These are phyloP conservation scores for Orcinus orca DNA, from an alignment of 2,113 vertebrate species.

Conservation along the genomic window DNA sequence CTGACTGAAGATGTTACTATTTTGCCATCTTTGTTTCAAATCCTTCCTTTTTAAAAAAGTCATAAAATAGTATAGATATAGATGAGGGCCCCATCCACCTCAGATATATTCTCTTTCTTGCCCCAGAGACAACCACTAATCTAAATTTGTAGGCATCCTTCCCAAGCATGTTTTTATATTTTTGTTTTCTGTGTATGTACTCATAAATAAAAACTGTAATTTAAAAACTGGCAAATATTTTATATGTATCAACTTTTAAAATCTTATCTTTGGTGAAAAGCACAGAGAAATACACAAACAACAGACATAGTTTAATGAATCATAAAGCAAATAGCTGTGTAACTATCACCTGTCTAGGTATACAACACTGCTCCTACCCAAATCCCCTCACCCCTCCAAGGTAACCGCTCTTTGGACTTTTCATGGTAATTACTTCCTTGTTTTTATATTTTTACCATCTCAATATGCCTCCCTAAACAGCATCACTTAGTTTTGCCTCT, in stretches of 20 bases:
- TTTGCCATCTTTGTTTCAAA: background rate
- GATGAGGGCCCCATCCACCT: background rate
- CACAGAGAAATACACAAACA: background rate
- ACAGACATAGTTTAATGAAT: background rate
- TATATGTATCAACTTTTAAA: background rate
- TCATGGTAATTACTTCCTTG: background rate
- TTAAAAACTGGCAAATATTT: background rate
- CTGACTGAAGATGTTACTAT: background rate
- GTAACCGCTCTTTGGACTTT: background rate
- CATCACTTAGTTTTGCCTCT: background rate
- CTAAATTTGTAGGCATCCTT: background rate
- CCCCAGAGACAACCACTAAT: background rate
- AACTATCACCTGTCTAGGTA: background rate
- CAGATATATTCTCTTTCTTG: background rate
- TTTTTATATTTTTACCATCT: background rate
- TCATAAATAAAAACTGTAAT: background rate
- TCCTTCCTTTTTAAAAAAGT: background rate
- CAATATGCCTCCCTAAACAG: background rate
- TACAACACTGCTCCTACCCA: background rate
- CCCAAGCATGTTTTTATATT: background rate
- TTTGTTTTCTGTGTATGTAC: background rate
- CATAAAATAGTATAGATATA: background rate
- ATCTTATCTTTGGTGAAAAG: background rate
- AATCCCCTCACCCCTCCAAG: background rate
- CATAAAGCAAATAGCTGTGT: background rate